phyloP scores from a whole-genome alignment of 1,140 invertebrate genomes.

The Littorina saxatilis region DNA sequence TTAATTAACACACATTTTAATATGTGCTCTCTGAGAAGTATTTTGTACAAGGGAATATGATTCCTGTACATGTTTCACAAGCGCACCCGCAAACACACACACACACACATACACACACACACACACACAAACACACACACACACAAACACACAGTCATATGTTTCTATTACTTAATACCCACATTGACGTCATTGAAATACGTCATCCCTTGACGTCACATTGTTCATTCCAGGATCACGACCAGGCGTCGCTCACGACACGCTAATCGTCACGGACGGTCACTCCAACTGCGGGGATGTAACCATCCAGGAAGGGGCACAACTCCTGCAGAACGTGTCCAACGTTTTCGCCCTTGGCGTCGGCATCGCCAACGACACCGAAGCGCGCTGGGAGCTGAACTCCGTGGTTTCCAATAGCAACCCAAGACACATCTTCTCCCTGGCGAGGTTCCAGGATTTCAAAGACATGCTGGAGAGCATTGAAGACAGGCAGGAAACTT shows the following conservation, averaged over 20 bases:
- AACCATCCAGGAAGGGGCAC: slow-evolving; percentile 18
- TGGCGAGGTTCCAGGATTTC: slow-evolving; percentile 27
- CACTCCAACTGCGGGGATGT: slow-evolving; percentile 34
- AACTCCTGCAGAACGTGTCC: slow-evolving; percentile 3
- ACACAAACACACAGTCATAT: no score
- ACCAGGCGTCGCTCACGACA: slow-evolving; percentile 12
- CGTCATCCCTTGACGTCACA: no score
- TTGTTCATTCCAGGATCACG: neutral
- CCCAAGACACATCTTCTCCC: slow-evolving; percentile 27
- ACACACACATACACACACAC: no score
- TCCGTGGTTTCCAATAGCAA: slow-evolving; percentile 29
- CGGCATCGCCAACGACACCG: neutral
- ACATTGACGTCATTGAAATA: no score
- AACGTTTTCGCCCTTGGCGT: slow-evolving; percentile 32
- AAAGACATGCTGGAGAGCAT: slow-evolving; percentile 27
- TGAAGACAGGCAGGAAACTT: neutral
- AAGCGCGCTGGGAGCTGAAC: slow-evolving; percentile 22
- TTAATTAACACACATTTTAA: no score
- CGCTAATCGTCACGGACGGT: slow-evolving; percentile 32
- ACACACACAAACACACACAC: no score
- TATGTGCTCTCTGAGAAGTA: no score
- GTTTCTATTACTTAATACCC: no score
- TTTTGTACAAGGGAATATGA: no score
- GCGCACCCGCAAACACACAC: no score
- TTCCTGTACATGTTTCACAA: no score